Conservation (phyloP, 2,888 invertebrate genomes). For the Polietes domitor region DNA sequence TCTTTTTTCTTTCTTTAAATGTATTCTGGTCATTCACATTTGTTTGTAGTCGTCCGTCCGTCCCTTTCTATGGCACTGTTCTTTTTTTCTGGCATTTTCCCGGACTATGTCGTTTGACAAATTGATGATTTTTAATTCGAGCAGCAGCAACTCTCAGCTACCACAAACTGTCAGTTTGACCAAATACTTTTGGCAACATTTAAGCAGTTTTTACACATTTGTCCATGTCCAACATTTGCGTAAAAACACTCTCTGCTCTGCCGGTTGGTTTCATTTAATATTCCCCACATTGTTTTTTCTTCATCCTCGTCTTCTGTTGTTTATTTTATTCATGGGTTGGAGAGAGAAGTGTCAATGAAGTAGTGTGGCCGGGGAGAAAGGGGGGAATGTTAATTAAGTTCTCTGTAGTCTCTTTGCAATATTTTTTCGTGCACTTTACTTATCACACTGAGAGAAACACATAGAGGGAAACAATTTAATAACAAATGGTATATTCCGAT, state of each 20-base stretch:
- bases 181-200: conserved; percentile 7
- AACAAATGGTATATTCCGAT: no score
- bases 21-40: conserved; percentile 55
- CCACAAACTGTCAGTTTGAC: neutral
- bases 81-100: neutral
- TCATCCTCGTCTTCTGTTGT: no score
- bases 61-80: neutral
- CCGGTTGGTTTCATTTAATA: neutral
- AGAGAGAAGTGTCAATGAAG: neutral
- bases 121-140: conserved; percentile 44
- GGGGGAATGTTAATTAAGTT: conserved; percentile 12
- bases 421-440: neutral
- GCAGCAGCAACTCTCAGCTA: neutral
- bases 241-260: neutral
- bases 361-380: neutral
- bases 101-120: neutral
- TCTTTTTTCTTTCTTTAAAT: conserved; percentile 42
- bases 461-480: no score
- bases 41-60: neutral
- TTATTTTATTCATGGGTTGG: no score
- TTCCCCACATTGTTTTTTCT: neutral
- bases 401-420: neutral
- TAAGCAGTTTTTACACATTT: neutral
- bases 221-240: neutral
- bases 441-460: neutral